Base-by-base conservation (phyloP, 2,888 invertebrate species). In the Auanema sp. region DNA sequence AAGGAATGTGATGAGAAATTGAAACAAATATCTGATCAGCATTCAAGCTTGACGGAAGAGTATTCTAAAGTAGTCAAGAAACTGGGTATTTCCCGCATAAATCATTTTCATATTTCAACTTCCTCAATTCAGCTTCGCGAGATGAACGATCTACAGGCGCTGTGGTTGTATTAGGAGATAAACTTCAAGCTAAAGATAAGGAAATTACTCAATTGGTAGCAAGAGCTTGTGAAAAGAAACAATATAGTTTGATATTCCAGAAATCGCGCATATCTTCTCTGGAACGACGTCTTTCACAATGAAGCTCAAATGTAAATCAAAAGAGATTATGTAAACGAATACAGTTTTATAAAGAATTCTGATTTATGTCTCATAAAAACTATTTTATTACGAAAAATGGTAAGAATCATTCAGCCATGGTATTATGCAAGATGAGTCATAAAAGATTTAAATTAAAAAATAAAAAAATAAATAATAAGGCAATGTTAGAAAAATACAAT, bases 181-280 rank as follows among this genome's bases (percentile, higher is more conserved):
- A 80, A 60, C 58, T 80, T 14, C 60, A 60, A 23, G 79, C 76
- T 1, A 80, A 78, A 54, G 78, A 80, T 56, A 57, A 69, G 49
- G 80, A 80, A 68, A 71, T 80, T 49, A 40, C 56, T 56, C 56
- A 57, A 62, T 49, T 56, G 42, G 60, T 60, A 44, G 12, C 33
- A n/a, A n/a, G n/a, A n/a, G n/a, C n/a, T n/a, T n/a, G n/a, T n/a
- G n/a, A n/a, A n/a, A n/a, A n/a, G n/a, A n/a, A n/a, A n/a, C n/a
- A n/a, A n/a, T n/a, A n/a, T 33, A 8, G 8, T 33, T 33, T 33
- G 33, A 33, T 33, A 33, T 51, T 59, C 42, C 42, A 59, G 55
- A 61, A 61, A 55, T 3, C 47, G 6, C 24, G 41, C 40, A 54
- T 61, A 25, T 25, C 49, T 55, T 51, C 47, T n/a, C 24, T 61